phyloP scores from a whole-genome alignment of 2,888 invertebrate species.

The Halictus quadricinctus region DNA sequence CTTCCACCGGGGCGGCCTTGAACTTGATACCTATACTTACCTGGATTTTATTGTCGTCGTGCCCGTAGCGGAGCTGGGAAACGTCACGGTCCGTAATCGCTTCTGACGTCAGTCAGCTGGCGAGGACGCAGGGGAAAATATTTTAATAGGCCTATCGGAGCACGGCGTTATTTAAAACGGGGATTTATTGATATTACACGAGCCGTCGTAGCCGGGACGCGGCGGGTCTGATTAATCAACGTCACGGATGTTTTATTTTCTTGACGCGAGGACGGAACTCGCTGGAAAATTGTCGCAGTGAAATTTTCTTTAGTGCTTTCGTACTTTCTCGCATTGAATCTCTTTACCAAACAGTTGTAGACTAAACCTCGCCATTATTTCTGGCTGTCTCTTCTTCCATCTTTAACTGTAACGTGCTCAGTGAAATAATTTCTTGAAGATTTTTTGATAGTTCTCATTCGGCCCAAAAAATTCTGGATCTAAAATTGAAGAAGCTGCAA shows the following conservation, averaged over 20 bases:
- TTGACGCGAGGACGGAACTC: no score
- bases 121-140: conserved; percentile 7
- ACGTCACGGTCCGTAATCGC: conserved; percentile 40
- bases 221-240: no score
- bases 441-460: not conserved
- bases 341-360: no score
- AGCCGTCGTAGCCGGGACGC: not conserved
- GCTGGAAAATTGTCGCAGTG: no score
- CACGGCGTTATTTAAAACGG: conserved; percentile 12
- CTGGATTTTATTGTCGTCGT: conserved; percentile 35
- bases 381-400: no score
- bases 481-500: not conserved
- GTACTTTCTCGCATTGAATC: no score
- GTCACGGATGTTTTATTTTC: no score
- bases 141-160: conserved; percentile 17
- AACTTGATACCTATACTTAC: conserved; percentile 49
- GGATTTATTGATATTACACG: conserved; percentile 18
- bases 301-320: no score
- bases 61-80: conserved; percentile 13
- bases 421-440: no score
- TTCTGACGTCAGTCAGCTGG: conserved; percentile 39
- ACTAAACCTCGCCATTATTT: no score
- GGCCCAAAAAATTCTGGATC: not conserved
- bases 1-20: conserved; percentile 31
- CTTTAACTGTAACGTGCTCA: no score